These are phyloP conservation scores for Tauraco erythrolophus DNA, from an alignment of 2,113 vertebrate species.

Conservation along the genomic window DNA sequence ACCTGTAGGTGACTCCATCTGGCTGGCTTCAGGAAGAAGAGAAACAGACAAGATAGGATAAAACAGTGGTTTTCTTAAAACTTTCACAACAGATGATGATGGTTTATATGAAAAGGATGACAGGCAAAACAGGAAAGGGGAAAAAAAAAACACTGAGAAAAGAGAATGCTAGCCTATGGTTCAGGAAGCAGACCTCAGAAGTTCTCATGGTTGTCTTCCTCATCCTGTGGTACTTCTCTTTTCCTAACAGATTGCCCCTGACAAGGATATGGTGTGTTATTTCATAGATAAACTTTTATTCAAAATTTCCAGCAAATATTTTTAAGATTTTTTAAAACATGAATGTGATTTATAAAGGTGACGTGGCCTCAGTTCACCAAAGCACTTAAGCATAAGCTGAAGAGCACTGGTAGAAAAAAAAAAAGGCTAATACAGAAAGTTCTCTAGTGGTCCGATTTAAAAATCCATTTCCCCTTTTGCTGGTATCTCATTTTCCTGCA, in stretches of 20 bases:
- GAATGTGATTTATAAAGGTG: not conserved
- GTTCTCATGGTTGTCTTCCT: not conserved
- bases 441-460: not conserved
- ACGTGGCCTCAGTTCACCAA: fast-evolving
- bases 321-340: not conserved
- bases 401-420: not conserved
- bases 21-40: not conserved
- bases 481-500: not conserved
- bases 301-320: not conserved
- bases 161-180: not conserved
- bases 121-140: not conserved
- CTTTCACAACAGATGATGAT: not conserved
- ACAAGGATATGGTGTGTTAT: not conserved
- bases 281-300: not conserved
- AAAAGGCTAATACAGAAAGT: not conserved
- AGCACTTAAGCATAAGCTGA: not conserved
- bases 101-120: not conserved
- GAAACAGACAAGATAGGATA: not conserved
- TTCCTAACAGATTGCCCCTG: not conserved
- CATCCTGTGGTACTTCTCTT: not conserved
- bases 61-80: not conserved
- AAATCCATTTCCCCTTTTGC: not conserved
- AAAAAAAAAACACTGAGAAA: not conserved
- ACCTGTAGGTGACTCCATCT: not conserved
- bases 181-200: not conserved